A percentile compares a stretch with the other conserved stretches of the same genome.
Evolutionary conservation across 2,888 invertebrate genomes (phyloP).

Genomic region (Mycalesis mineus): DNA sequence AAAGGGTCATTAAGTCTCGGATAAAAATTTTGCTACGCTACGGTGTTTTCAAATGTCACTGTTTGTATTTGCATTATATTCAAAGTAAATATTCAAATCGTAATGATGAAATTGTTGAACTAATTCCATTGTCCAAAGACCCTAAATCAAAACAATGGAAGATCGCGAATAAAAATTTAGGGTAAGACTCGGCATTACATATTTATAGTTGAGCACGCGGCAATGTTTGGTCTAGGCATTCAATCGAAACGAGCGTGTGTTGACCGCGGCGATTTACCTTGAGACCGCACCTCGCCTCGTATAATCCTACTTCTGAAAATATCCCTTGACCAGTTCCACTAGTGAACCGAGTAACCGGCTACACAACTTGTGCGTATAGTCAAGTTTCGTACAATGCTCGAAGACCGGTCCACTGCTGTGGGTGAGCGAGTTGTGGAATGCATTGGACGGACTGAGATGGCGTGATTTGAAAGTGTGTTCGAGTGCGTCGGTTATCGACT

Average conservation of each 20-base stretch:
- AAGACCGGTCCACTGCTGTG: constrained; percentile 73
- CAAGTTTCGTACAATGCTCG: constrained; percentile 67
- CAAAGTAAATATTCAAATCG: not conserved
- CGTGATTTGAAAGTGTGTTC: constrained; percentile 71
- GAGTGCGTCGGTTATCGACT: constrained; percentile 53
- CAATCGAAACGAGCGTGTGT: constrained; percentile 62
- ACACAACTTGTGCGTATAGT: constrained; percentile 55
- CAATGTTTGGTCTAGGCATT: constrained; percentile 71
- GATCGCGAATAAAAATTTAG: constrained; percentile 43
- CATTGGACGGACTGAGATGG: constrained; percentile 62
- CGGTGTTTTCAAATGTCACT: not conserved
- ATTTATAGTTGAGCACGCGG: constrained; percentile 62
- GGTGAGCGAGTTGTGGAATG: constrained; percentile 77
- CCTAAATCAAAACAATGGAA: constrained; percentile 38
- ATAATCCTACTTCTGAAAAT: constrained; percentile 52
- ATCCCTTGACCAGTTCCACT: constrained; percentile 40
- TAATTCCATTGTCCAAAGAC: constrained; percentile 35
- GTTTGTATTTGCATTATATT: not conserved
- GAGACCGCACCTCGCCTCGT: constrained; percentile 65
- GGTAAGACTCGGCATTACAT: constrained; percentile 36
- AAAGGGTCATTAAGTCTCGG: not conserved
- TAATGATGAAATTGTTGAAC: constrained; percentile 29
- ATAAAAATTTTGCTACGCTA: not conserved
- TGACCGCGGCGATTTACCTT: constrained; percentile 74
- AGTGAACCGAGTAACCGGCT: constrained; percentile 43